Base-by-base conservation (phyloP, 2,797 vertebrate genomes). In the Knipowitschia caucasica region DNA sequence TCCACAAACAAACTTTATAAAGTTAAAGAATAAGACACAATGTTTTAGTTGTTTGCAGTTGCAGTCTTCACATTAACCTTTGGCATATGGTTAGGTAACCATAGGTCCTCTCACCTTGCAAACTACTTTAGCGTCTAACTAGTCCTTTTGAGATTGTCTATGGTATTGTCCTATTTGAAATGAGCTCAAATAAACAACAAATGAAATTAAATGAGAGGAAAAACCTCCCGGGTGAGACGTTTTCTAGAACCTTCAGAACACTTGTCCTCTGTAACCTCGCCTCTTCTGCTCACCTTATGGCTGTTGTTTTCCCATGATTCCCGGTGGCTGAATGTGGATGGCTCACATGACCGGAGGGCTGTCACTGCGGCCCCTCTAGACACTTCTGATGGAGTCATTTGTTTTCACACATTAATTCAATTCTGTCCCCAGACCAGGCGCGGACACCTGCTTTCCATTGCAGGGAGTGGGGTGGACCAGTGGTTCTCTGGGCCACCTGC, bases 391-490 rank as follows among this genome's bases (percentile, higher is more conserved):
- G 89, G 82, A 89, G 87, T 91, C 88, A 91, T 90, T 81, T 91
- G 86, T 90, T 90, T 87, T 91, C 77, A 69, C 85, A 86, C 86
- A 86, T 86, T 90, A 89, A 91, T 87, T 90, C 78, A 89, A 88
- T 90, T 89, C 79, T 88, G 86, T 85, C 86, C 84, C 82, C 79
- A 79, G 82, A 87, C 84, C 77, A 77, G 78, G 75, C 79, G 71
- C 58, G 53, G 75, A 87, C 88, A 89, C 89, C 86, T 89, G 88
- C 87, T 90, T 90, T 90, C 86, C 85, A 89, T 89, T 87, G 83
- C 6, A 3, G 4, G 23, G 25, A 44, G 20, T 7, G 43, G 64
- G 62, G 53, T 36, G 56, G 67, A 56, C 51, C 23, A 24, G 53
- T 49, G 67, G 59, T 65, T 74, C 46, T 61, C 59, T 64, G 67